A percentile compares a stretch with the other conserved stretches of the same genome.
phyloP scores from a whole-genome alignment of 2,797 vertebrate genomes.

The Danio choprae region DNA sequence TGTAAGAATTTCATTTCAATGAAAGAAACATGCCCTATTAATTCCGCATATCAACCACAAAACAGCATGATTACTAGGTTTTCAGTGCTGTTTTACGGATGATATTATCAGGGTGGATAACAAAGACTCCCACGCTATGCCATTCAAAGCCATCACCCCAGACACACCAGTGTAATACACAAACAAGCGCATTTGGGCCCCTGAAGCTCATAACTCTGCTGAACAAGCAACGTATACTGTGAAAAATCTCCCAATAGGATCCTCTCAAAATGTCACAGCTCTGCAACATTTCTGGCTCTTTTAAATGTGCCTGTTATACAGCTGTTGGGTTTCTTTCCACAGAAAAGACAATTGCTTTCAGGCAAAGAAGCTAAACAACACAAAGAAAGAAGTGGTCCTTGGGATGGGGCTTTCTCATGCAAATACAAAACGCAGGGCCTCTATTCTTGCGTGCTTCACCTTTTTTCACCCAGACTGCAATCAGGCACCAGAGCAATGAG shows the following conservation, averaged over 20 bases:
- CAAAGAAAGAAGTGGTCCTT: conserved; percentile 60
- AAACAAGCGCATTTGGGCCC: neutral
- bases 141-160: conserved; percentile 1
- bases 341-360: conserved; percentile 41
- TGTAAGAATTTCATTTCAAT: neutral
- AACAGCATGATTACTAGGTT: neutral
- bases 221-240: conserved; percentile 2
- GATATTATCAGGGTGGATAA: conserved; percentile 20
- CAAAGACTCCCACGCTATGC: neutral
- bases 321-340: conserved; percentile 23
- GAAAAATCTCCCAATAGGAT: neutral
- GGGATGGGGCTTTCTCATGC: conserved; percentile 71
- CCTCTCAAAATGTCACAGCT: neutral
- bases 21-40: neutral
- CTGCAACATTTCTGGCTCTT: neutral
- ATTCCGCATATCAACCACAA: neutral
- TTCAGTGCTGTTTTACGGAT: neutral
- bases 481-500: conserved; percentile 56
- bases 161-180: neutral
- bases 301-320: conserved; percentile 14
- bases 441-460: conserved; percentile 56
- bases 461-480: conserved; percentile 62
- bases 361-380: conserved; percentile 44
- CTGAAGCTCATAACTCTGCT: conserved; percentile 3
- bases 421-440: conserved; percentile 67